Evolutionary conservation across 1,140 invertebrate genomes (phyloP).

Genomic region (Polyergus mexicanus): DNA sequence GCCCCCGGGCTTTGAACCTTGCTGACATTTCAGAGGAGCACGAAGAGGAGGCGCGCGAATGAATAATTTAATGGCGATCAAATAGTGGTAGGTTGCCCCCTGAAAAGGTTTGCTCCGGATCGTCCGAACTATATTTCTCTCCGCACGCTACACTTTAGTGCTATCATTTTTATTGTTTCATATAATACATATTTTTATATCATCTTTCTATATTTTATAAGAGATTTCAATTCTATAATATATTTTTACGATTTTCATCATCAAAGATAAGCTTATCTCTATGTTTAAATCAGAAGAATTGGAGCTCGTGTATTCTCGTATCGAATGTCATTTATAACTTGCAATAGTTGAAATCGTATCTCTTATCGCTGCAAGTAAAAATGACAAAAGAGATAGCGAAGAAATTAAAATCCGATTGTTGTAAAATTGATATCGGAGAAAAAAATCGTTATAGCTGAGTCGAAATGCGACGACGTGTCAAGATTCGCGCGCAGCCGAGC

Average conservation of each 20-base stretch:
- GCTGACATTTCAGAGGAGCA: slow-evolving; percentile 59
- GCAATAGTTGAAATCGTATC: background rate
- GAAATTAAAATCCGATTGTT: slow-evolving; percentile 43
- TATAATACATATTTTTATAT: background rate
- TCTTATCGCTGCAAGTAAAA: background rate
- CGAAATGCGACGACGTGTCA: slow-evolving; percentile 65
- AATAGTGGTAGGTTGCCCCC: background rate
- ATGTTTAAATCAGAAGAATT: background rate
- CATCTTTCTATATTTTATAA: background rate
- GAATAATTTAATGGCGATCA: slow-evolving; percentile 66
- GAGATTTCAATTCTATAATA: background rate
- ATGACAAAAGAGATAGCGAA: background rate
- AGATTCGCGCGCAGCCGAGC: slow-evolving; percentile 76
- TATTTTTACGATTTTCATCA: background rate
- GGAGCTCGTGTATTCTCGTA: background rate
- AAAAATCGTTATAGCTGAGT: slow-evolving; percentile 24
- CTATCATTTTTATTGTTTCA: background rate
- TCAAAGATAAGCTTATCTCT: background rate
- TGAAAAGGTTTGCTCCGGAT: background rate
- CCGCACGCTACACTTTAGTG: background rate
- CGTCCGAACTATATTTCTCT: background rate
- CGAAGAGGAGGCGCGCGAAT: slow-evolving; percentile 27
- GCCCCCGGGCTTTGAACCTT: slow-evolving; percentile 64
- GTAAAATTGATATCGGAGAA: slow-evolving; percentile 1
- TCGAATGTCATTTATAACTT: background rate